Conservation (phyloP, 1,140 invertebrate species). For the Drosophila micromelanica region DNA sequence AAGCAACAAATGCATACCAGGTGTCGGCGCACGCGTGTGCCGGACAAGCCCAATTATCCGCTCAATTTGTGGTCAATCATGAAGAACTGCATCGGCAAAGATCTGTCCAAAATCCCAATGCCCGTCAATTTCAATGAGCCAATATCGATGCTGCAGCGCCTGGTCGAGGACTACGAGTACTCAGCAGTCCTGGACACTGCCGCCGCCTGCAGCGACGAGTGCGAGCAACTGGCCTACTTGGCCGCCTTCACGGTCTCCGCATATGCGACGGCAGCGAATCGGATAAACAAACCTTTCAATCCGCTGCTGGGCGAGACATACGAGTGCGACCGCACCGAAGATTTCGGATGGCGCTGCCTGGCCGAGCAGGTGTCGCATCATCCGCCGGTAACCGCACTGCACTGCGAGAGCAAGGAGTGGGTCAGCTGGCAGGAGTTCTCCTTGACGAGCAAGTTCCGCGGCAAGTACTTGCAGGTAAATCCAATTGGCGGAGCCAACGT, state of each 20-base stretch:
- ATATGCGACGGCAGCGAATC: constrained; percentile 94
- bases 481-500: constrained; percentile 96
- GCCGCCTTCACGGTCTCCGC: constrained; percentile 98
- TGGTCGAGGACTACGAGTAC: constrained; percentile 99
- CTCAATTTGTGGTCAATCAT: constrained; percentile 99
- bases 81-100: constrained; percentile 99
- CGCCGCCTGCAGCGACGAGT: constrained; percentile 91
- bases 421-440: constrained; percentile 98
- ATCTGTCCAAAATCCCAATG: constrained; percentile 99
- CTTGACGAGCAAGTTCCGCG: constrained; percentile 99
- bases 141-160: constrained; percentile 97
- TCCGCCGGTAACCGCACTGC: constrained; percentile 97
- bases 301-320: constrained; percentile 97
- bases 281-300: constrained; percentile 90
- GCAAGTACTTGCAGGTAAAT: constrained; percentile 97
- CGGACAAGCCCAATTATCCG: constrained; percentile 97
- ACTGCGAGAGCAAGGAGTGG: constrained; percentile 96
- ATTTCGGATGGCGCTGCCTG: constrained; percentile 97
- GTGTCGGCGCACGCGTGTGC: constrained; percentile 91
- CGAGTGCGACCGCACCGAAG: constrained; percentile 97
- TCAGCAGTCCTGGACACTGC: constrained; percentile 94
- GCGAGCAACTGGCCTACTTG: constrained; percentile 97
- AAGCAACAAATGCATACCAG: constrained; percentile 36
- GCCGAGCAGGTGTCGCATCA: constrained; percentile 99
- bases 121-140: constrained; percentile 99